Conservation (phyloP, 2,888 invertebrate species). For the Hybos culiciformis region DNA sequence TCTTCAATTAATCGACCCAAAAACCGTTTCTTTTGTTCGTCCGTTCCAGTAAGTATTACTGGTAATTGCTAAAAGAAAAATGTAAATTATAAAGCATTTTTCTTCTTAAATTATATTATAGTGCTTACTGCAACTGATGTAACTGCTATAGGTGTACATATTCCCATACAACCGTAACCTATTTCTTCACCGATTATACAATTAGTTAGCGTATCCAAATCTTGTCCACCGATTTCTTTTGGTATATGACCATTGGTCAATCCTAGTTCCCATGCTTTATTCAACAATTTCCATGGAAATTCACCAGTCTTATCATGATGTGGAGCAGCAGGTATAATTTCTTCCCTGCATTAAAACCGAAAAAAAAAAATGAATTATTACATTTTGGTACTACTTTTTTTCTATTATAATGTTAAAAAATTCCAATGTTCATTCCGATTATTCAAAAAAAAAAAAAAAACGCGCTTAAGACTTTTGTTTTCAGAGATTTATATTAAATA, state of each 20-base stretch:
- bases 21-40: slow-evolving; percentile 81
- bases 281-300: slow-evolving; percentile 80
- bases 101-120: background rate
- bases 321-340: slow-evolving; percentile 72
- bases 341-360: too few relatives aligned
- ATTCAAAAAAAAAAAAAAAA: too few relatives aligned
- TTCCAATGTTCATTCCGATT: too few relatives aligned
- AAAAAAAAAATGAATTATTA: too few relatives aligned
- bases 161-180: slow-evolving; percentile 62
- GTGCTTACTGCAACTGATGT: slow-evolving; percentile 43
- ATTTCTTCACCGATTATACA: slow-evolving; percentile 58
- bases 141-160: slow-evolving; percentile 53
- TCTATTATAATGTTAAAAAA: too few relatives aligned
- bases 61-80: slow-evolving; percentile 60
- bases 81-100: background rate
- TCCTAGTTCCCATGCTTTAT: slow-evolving; percentile 75
- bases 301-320: slow-evolving; percentile 63
- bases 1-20: slow-evolving; percentile 72
- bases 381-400: too few relatives aligned
- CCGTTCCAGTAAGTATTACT: slow-evolving; percentile 64
- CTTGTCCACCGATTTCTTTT: slow-evolving; percentile 52
- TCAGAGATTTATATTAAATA: too few relatives aligned
- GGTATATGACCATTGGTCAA: slow-evolving; percentile 76
- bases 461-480: too few relatives aligned
- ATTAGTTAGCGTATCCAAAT: slow-evolving; percentile 46